Conservation (phyloP, 1,140 invertebrate genomes). For the Magallana gigas region DNA sequence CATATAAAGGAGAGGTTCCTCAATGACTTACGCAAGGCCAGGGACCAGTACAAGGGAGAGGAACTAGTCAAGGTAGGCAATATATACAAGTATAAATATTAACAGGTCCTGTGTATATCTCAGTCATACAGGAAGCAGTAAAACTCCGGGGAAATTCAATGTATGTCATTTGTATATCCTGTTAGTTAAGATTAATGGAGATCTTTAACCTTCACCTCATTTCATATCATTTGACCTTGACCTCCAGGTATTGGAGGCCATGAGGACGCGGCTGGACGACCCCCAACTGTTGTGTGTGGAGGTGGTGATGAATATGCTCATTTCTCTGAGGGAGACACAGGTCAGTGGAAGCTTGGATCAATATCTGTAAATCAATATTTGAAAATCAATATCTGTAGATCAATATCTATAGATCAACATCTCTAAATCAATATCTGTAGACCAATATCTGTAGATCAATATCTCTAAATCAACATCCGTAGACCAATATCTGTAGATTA, state of each 20-base stretch:
- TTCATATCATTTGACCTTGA: not conserved
- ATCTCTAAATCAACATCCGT: no score
- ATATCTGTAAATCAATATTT: not conserved
- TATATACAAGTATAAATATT: no score
- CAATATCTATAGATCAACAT: no score
- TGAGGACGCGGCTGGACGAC: conserved; percentile 96
- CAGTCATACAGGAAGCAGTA: no score
- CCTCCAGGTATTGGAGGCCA: conserved; percentile 87
- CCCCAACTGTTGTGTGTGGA: conserved; percentile 97
- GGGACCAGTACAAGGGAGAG: conserved; percentile 91
- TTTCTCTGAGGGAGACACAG: conserved; percentile 94
- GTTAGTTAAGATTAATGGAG: no score
- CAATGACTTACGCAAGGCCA: conserved; percentile 93
- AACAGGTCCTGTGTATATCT: no score
- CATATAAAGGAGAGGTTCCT: conserved; percentile 99
- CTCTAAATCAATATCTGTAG: no score
- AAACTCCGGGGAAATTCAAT: no score
- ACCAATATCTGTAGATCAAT: no score
- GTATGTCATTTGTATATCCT: no score
- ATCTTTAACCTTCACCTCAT: not conserved
- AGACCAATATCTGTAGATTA: no score
- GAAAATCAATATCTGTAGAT: no score
- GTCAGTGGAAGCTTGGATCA: conserved; percentile 72
- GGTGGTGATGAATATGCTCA: conserved; percentile 94
- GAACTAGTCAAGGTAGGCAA: conserved; percentile 87